phyloP scores from a whole-genome alignment of 2,113 vertebrate genomes.

The Seriola rivoliana region DNA sequence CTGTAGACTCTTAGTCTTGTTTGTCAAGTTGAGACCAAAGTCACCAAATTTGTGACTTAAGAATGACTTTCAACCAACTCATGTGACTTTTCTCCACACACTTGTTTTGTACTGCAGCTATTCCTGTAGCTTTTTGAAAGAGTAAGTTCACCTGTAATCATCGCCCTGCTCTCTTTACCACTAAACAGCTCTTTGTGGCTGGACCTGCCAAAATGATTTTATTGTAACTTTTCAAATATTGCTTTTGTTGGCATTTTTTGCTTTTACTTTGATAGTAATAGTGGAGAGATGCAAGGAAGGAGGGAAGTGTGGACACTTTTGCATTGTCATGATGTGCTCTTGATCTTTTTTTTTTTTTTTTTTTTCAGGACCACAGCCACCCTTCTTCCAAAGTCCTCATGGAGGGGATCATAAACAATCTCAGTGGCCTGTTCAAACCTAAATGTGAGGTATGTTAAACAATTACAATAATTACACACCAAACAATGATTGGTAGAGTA shows the following conservation, averaged over 20 bases:
- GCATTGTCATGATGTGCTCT: not conserved
- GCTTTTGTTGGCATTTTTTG: not conserved
- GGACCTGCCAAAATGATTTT: too few relatives aligned
- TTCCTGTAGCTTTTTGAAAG: too few relatives aligned
- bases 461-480: not conserved
- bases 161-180: too few relatives aligned
- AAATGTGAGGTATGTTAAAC: constrained; percentile 84
- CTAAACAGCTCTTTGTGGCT: too few relatives aligned
- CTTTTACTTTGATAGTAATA: not conserved
- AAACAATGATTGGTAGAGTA: not conserved
- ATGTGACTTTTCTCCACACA: too few relatives aligned
- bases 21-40: too few relatives aligned
- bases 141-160: too few relatives aligned
- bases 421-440: constrained; percentile 90
- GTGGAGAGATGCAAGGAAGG: not conserved
- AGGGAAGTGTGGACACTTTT: not conserved
- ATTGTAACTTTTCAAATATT: too few relatives aligned
- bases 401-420: constrained; percentile 89
- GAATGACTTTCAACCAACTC: too few relatives aligned
- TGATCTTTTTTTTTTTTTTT: not conserved
- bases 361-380: constrained; percentile 80
- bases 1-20: too few relatives aligned
- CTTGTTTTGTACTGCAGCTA: too few relatives aligned
- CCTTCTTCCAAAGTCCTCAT: constrained; percentile 78
- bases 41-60: too few relatives aligned